Evolutionary conservation across 2,888 invertebrate species (phyloP).

Genomic region (Bruchidius siliquastri): DNA sequence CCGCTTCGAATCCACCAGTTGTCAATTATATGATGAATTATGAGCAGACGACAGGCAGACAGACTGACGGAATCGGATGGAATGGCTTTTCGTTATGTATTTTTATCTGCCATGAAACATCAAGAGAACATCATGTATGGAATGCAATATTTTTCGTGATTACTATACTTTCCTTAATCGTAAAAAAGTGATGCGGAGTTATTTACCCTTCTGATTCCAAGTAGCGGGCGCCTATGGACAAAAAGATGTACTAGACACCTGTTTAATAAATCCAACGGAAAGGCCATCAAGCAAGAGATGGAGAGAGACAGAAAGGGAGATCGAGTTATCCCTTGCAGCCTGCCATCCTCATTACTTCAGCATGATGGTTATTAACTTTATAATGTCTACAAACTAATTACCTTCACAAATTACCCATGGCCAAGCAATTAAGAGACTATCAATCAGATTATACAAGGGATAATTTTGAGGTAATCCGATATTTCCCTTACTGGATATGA

Average conservation of each 20-base stretch:
- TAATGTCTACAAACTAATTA: neutral
- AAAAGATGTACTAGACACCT: neutral
- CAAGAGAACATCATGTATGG: no score
- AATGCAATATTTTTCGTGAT: no score
- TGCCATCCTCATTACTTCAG: neutral
- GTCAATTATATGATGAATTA: no score
- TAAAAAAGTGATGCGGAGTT: no score
- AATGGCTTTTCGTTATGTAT: no score
- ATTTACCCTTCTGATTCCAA: neutral
- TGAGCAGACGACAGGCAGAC: no score
- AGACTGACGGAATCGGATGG: no score
- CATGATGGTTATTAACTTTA: neutral
- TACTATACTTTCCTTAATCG: no score
- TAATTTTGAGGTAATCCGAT: neutral
- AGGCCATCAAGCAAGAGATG: neutral
- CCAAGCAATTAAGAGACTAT: neutral
- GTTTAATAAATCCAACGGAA: neutral
- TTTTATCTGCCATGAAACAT: no score
- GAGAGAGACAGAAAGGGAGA: neutral
- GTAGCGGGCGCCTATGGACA: neutral
- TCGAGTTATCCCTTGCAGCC: neutral
- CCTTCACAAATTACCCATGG: neutral
- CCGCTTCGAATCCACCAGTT: no score
- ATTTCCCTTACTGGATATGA: neutral
- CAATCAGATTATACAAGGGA: neutral